Evolutionary conservation across 2,113 vertebrate genomes (phyloP).

Genomic region (Perca fluviatilis): DNA sequence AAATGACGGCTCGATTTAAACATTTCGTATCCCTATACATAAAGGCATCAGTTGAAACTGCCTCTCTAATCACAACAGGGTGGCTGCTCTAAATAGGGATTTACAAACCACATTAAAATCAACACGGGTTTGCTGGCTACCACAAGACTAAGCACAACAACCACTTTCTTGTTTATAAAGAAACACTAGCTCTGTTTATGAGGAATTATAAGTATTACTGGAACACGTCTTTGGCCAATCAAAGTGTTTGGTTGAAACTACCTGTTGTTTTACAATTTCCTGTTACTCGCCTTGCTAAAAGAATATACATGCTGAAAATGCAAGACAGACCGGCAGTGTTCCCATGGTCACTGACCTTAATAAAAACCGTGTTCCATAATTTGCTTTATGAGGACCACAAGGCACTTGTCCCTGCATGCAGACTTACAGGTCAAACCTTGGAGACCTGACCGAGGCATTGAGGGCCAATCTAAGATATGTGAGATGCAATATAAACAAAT

Average conservation of each 20-base stretch:
- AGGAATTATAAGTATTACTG: conserved; percentile 32
- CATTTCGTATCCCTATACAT: background rate
- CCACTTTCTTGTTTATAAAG: conserved; percentile 39
- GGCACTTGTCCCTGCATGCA: conserved; percentile 27
- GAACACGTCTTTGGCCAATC: conserved; percentile 56
- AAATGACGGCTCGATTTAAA: background rate
- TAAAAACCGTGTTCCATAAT: conserved; percentile 43
- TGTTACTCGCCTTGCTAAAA: conserved; percentile 39
- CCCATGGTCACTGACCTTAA: conserved; percentile 60
- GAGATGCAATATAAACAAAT: conserved; percentile 64
- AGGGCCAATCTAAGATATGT: conserved; percentile 36
- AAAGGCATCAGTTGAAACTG: background rate
- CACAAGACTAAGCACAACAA: background rate
- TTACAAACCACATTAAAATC: conserved; percentile 47
- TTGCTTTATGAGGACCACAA: conserved; percentile 49
- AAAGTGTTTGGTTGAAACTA: conserved; percentile 33
- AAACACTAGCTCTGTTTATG: conserved; percentile 54
- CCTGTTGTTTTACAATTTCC: conserved; percentile 62
- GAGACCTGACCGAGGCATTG: conserved; percentile 8
- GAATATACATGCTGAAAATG: conserved; percentile 34
- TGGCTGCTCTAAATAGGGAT: conserved; percentile 21
- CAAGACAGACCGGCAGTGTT: conserved; percentile 41
- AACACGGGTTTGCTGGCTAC: conserved; percentile 30
- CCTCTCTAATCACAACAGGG: conserved; percentile 26
- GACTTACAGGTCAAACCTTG: conserved; percentile 44